A percentile compares a stretch with the other conserved stretches of the same genome.
phyloP scores from a whole-genome alignment of 2,888 invertebrate species.

The Boloria selene region DNA sequence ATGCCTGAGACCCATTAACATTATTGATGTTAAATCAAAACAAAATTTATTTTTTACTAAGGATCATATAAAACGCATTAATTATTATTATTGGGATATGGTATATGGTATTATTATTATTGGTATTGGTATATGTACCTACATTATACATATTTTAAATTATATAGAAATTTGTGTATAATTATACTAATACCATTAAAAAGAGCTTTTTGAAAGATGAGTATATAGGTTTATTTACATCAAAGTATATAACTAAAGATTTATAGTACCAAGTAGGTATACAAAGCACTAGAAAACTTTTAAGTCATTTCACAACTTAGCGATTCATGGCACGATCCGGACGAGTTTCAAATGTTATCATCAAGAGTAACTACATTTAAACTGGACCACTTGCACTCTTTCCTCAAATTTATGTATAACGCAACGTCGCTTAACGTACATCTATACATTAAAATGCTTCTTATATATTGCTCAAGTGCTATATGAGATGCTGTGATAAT shows the following conservation, averaged over 20 bases:
- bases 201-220: too few species aligned
- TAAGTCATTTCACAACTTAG: slow-evolving; percentile 43
- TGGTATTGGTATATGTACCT: too few species aligned
- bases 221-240: too few species aligned
- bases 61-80: too few species aligned
- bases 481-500: neutral
- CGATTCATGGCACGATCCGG: slow-evolving; percentile 50
- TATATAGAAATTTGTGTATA: too few species aligned
- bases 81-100: too few species aligned
- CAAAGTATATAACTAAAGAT: neutral
- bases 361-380: slow-evolving; percentile 50
- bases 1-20: too few species aligned
- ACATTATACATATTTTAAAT: too few species aligned
- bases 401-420: slow-evolving; percentile 30
- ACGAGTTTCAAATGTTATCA: slow-evolving; percentile 58
- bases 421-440: slow-evolving; percentile 19
- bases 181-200: too few species aligned
- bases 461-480: neutral
- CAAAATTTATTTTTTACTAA: too few species aligned
- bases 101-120: too few species aligned
- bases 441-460: neutral
- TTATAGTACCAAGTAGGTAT: neutral
- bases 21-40: too few species aligned
- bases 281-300: slow-evolving; percentile 24
- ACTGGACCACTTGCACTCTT: slow-evolving; percentile 53